Base-by-base conservation (phyloP, 2,113 vertebrate species). In the Mormyrus iriodes region DNA sequence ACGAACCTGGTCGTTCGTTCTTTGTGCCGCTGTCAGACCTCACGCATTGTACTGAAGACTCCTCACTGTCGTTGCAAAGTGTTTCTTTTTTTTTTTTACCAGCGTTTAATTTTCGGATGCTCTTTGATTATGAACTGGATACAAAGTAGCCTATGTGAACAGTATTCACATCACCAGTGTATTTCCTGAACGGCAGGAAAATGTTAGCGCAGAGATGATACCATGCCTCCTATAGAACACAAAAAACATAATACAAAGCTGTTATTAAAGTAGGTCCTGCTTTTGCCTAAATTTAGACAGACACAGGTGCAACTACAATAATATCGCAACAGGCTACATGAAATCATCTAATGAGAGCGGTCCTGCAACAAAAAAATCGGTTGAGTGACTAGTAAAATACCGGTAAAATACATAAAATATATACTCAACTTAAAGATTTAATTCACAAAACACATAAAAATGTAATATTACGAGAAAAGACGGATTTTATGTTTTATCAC, bases 121-220 rank as follows among this genome's bases (percentile, higher is more conserved):
- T n/a, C 17, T 84, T 84, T 48, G 3, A 46, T 1, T 39, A n/a
- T 21, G 39, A 48, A 48, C 39, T n/a, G 44, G 48, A 24, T n/a
- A 48, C 35, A 84, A 46, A 46, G 17, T 46, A 42, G 17, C 17
- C 1, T 24, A 84, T 46, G 44, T 8, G 19, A 46, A 13, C 82
- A 84, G 24, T 7, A 24, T n/a, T 84, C 82, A n/a, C 42, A 84
- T 84, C 82, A 84, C 7, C 79, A 84, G 24, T 21, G 48, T 84
- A 46, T 84, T 46, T 84, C 44, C 39, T 84, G 21, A 84, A 24
- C 39, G 19, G 7, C 44, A 24, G 82, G 44, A 84, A 48, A 84
- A 84, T 48, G 44, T 84, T 46, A n/a, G 44, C 82, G 17, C 82
- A 84, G 9, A 84, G 82, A 84, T 84, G 21, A 84, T 84, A 84